These are phyloP conservation scores for Pammene fasciana DNA, from an alignment of 2,888 invertebrate genomes.

Conservation along the genomic window DNA sequence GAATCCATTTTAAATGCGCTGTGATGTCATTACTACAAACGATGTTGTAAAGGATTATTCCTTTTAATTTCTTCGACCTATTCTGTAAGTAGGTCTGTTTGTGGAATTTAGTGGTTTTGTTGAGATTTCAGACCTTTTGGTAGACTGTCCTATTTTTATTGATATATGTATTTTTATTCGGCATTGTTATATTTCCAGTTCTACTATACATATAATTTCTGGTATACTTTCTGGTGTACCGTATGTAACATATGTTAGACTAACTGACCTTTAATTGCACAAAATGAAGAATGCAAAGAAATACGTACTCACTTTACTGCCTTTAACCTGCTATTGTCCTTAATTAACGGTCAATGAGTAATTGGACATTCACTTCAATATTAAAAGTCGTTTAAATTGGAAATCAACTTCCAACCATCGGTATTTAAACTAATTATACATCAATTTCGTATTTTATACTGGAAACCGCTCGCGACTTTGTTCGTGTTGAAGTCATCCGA, in stretches of 20 bases:
- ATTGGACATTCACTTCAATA: not conserved
- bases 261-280: too few relatives aligned
- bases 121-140: not conserved
- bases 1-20: conserved; percentile 68
- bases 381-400: not conserved
- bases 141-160: not conserved
- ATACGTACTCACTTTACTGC: not conserved
- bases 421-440: too few relatives aligned
- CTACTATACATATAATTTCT: too few relatives aligned
- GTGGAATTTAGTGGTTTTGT: conserved; percentile 8
- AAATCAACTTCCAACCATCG: too few relatives aligned
- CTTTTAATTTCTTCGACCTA: conserved; percentile 48
- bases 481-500: too few relatives aligned
- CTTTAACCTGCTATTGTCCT: not conserved
- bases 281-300: not conserved
- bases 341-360: not conserved
- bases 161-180: not conserved
- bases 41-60: conserved; percentile 48
- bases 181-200: too few relatives aligned
- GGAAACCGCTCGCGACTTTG: too few relatives aligned
- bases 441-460: too few relatives aligned
- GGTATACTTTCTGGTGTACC: too few relatives aligned
- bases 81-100: conserved; percentile 36
- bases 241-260: too few relatives aligned
- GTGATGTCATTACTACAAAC: conserved; percentile 61